Evolutionary conservation across 2,888 invertebrate species (phyloP), one percentile per base, ranked within the genome.

Genomic region (Apamea crenata): DNA sequence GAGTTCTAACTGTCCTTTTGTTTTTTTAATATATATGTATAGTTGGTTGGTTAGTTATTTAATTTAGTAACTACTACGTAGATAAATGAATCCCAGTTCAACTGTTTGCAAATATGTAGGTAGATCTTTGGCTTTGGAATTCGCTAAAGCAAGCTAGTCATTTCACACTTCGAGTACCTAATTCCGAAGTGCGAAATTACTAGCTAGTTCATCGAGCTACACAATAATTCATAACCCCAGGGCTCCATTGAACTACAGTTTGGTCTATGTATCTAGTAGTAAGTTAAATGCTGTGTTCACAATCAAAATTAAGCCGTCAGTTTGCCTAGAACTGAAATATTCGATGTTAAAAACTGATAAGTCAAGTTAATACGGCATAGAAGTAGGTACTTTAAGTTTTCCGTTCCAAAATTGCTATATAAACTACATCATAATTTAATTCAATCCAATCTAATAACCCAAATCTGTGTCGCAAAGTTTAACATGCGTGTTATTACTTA

Each of bases 371-470:
- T 7, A 21, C 21, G 47, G 14, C 59, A 25, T 29, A 36, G 0
- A 21, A 5, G n/a, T n/a, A n/a, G n/a, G 7, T 53, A 44, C 12
- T 36, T 79, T 32, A 44, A n/a, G n/a, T 44, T 59, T 67, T 59
- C 36, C 56, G 21, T 21, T 36, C 50, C 53, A 21, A 78, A 78
- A 36, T 69, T 32, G 25, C 2, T 32, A 16, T n/a, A 8, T 3
- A 63, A 59, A 78, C 59, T 40, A 70, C 65, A 53, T 61, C 21
- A 75, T 82, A 77, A 82, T 76, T 78, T 76, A 76, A 59, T 53
- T 74, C n/a, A 85, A 73, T 82, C 74, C 61, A 79, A 85, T 82
- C 82, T 74, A 61, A 75, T 75, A 85, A 77, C 71, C 77, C 61
- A 74, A 66, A 85, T 80, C 85, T 80, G 59, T 67, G 77, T 56